Evolutionary conservation across 2,797 vertebrate species (phyloP), one percentile per base, ranked within the genome.

Genomic region (Remorina albescens): DNA sequence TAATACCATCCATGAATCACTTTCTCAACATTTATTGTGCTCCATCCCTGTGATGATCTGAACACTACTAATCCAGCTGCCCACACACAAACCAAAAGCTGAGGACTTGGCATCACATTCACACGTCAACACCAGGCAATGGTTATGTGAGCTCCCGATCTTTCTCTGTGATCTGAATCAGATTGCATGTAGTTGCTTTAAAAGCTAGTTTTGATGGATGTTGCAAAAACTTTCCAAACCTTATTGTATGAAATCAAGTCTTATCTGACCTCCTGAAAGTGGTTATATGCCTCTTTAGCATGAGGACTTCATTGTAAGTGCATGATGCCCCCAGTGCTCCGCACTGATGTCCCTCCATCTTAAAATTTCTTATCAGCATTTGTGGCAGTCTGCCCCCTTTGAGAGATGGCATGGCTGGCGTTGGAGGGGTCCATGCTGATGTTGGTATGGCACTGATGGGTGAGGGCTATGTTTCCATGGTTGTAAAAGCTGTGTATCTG

Each of bases 1-100:
- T 78, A 66, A 70, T 70, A 47, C 71, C 57, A 80, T 70, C 71
- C 2, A 8, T 74, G 62, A 80, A 44, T 71, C 71, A 37, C 36
- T 77, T 55, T 61, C 13, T 71, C 47, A 46, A 16, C 11, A 23
- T 64, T 47, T 32, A 56, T 10, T 19, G 6, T 37, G 51, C 42
- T 61, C 59, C n/a, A 23, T 74, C 62, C 61, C 59, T 56, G 26
- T 54, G 42, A 55, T 62, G 65, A 74, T 71, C 71, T 58, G 58
- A 70, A 74, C 77, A n/a, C 26, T 44, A 30, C 42, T 78, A 74
- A 82, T 78, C 68, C 71, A 76, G 19, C 34, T 11, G 0, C 66
- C 42, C 50, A 42, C 64, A 34, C 47, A 51, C 51, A 61, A 51
- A 28, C 32, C 1, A 53, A 68, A 0, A 71, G 26, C 57, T 53